phyloP scores from a whole-genome alignment of 2,113 vertebrate genomes.

The Panthera uncia region DNA sequence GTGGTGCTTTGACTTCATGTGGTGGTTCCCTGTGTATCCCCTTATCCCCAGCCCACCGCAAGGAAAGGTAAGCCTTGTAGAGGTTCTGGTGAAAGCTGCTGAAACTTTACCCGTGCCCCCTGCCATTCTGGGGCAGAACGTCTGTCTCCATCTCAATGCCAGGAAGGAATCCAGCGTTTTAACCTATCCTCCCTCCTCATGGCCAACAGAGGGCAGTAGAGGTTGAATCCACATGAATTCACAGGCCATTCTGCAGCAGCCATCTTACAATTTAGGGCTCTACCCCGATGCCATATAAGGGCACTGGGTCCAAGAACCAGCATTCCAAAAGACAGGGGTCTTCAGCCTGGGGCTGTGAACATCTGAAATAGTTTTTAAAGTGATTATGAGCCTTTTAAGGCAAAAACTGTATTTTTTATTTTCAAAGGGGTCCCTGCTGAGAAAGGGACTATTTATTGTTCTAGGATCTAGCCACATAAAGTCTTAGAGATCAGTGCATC shows the following conservation, averaged over 20 bases:
- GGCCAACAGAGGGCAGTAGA: conserved; percentile 36
- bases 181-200: background rate
- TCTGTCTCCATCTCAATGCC: background rate
- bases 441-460: background rate
- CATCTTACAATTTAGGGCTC: background rate
- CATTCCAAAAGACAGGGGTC: background rate
- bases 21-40: too few relatives aligned
- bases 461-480: background rate
- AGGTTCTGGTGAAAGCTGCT: background rate
- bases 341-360: background rate
- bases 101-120: background rate
- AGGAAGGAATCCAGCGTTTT: background rate
- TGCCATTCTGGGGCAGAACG: background rate
- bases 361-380: background rate
- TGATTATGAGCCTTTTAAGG: background rate
- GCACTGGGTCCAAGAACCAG: background rate
- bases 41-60: background rate
- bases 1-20: background rate
- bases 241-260: background rate
- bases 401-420: background rate
- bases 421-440: background rate
- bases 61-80: background rate
- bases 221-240: background rate
- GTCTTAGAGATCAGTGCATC: background rate
- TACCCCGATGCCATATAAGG: too few relatives aligned